These are phyloP conservation scores for Pachypeltis micranthus DNA, from an alignment of 1,140 invertebrate genomes.

Conservation along the genomic window DNA sequence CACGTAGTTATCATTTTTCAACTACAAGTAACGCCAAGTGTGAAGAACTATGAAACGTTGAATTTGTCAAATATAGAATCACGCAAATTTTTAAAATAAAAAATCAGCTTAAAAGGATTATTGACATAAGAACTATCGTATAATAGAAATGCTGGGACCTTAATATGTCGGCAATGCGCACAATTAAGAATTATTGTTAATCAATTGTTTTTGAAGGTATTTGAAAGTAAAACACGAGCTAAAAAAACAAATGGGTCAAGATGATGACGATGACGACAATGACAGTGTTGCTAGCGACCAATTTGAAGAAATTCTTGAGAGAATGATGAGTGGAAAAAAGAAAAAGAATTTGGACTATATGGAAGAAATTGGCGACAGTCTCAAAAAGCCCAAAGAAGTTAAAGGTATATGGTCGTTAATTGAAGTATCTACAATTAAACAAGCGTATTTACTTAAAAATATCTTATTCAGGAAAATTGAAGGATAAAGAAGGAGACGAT, in stretches of 20 bases:
- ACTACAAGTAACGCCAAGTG: too few species aligned
- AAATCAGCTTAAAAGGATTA: too few species aligned
- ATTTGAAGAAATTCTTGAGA: slow-evolving; percentile 72
- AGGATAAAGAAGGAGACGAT: slow-evolving; percentile 28
- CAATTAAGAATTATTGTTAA: slow-evolving; percentile 30
- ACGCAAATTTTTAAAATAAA: too few species aligned
- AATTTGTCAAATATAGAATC: too few species aligned
- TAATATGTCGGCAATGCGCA: slow-evolving; percentile 32
- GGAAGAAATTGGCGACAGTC: slow-evolving; percentile 26
- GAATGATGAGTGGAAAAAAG: slow-evolving; percentile 41
- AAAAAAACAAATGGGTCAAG: slow-evolving; percentile 20
- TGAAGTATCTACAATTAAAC: too few species aligned
- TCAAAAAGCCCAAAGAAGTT: slow-evolving; percentile 27
- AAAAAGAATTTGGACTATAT: slow-evolving; percentile 34
- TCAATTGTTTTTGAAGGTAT: slow-evolving; percentile 28
- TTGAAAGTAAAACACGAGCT: slow-evolving; percentile 28
- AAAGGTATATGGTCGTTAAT: too few species aligned
- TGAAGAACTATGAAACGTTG: too few species aligned
- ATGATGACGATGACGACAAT: slow-evolving; percentile 45
- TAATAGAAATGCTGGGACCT: too few species aligned
- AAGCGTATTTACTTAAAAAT: slow-evolving; percentile 26
- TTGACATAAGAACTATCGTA: too few species aligned
- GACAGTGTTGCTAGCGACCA: slow-evolving; percentile 80
- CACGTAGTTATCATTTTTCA: too few species aligned
- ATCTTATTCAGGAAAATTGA: slow-evolving; percentile 31